Evolutionary conservation across 2,888 invertebrate genomes (phyloP).

Genomic region (Tenthredo notha): DNA sequence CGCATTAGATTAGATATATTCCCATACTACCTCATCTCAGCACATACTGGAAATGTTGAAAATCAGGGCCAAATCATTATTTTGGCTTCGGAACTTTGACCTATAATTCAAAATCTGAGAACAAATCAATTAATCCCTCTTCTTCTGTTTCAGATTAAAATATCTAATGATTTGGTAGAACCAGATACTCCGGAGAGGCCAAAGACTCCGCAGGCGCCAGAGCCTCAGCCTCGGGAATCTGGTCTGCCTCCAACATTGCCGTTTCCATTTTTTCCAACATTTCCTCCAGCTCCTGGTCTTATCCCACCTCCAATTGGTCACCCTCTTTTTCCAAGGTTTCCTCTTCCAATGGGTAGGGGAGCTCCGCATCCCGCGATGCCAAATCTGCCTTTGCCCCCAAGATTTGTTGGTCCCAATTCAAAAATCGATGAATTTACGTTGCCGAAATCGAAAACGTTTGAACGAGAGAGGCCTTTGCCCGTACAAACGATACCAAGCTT

Average conservation of each 20-base stretch:
- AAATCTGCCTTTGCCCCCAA: slow-evolving; percentile 81
- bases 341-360: slow-evolving; percentile 76
- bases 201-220: slow-evolving; percentile 76
- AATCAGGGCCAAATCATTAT: background rate
- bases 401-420: slow-evolving; percentile 81
- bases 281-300: slow-evolving; percentile 81
- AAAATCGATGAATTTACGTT: slow-evolving; percentile 79
- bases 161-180: slow-evolving; percentile 66
- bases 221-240: slow-evolving; percentile 69
- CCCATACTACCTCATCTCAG: background rate
- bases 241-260: slow-evolving; percentile 80
- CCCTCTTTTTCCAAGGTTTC: slow-evolving; percentile 79
- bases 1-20: too few species aligned
- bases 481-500: slow-evolving; percentile 79
- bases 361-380: slow-evolving; percentile 83
- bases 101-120: background rate
- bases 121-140: background rate
- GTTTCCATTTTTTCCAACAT: slow-evolving; percentile 76
- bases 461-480: slow-evolving; percentile 80
- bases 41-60: background rate
- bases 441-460: slow-evolving; percentile 77
- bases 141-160: slow-evolving; percentile 65
- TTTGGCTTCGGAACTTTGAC: background rate
- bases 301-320: slow-evolving; percentile 82
- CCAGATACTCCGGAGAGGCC: slow-evolving; percentile 72